Evolutionary conservation across 2,797 vertebrate species (phyloP).

Genomic region (Linurgus olivaceus): DNA sequence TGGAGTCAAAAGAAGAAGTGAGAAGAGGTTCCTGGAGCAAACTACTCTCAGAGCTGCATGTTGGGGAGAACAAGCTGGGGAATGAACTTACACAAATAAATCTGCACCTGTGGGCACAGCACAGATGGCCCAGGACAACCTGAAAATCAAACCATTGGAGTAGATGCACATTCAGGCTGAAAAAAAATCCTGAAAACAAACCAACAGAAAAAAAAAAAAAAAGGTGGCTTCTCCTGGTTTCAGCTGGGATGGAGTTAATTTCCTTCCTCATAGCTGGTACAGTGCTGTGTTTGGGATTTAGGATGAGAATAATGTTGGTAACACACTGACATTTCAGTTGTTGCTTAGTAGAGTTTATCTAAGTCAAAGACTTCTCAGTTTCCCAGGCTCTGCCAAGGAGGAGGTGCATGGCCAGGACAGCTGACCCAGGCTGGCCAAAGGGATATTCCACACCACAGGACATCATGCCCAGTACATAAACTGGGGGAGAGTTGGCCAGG

Average conservation of each 20-base stretch:
- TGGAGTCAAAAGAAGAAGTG: not conserved
- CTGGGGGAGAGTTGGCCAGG: not conserved
- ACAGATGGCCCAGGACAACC: not conserved
- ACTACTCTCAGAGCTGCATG: not conserved
- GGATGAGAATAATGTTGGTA: not conserved
- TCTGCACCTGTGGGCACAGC: not conserved
- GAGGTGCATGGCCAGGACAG: not conserved
- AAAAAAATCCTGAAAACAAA: not conserved
- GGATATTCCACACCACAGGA: not conserved
- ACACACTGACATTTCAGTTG: not conserved
- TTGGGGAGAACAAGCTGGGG: not conserved
- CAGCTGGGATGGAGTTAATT: not conserved
- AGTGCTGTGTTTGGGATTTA: not conserved
- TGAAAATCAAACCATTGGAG: not conserved
- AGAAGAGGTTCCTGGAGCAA: not conserved
- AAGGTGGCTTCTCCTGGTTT: not conserved
- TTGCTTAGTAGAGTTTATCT: not conserved
- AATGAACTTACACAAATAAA: not conserved
- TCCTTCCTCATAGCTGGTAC: not conserved
- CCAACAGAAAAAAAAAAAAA: rapidly evolving
- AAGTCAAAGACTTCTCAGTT: not conserved
- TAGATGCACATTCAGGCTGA: not conserved
- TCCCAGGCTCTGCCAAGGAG: not conserved
- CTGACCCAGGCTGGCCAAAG: not conserved
- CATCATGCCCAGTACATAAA: not conserved